Percentiles rank a stretch among this genome's conserved stretches.
phyloP scores from a whole-genome alignment of 2,888 invertebrate genomes.

The Biston stratarius region DNA sequence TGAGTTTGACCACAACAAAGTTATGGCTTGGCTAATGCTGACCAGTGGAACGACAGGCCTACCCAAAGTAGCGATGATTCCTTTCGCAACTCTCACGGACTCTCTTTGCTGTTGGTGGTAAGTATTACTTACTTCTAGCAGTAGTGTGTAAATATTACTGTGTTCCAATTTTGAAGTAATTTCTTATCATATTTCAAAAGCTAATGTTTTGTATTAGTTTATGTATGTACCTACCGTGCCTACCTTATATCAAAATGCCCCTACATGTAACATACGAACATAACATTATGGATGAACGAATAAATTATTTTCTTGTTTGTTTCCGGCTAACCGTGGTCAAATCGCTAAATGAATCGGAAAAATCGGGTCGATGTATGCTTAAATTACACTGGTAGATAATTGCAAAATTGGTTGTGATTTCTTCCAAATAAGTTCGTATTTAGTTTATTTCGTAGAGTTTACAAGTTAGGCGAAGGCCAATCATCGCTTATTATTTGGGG shows the following conservation, averaged over 20 bases:
- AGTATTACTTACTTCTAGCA: constrained; percentile 25
- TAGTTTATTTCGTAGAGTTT: too few relatives aligned
- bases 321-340: constrained; percentile 8
- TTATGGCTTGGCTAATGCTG: constrained; percentile 60
- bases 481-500: too few relatives aligned
- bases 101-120: constrained; percentile 59
- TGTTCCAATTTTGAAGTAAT: too few relatives aligned
- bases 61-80: constrained; percentile 60
- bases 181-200: too few relatives aligned
- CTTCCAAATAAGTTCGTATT: too few relatives aligned
- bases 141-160: too few relatives aligned
- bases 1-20: constrained; percentile 56
- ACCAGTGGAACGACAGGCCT: constrained; percentile 67
- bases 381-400: constrained; percentile 1
- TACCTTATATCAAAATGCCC: too few relatives aligned
- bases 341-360: constrained; percentile 23
- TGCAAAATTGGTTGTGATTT: too few relatives aligned
- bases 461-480: too few relatives aligned
- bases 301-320: constrained; percentile 18
- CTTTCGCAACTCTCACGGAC: constrained; percentile 46
- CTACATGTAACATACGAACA: background rate
- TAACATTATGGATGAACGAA: background rate
- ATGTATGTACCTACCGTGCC: too few relatives aligned
- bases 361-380: constrained; percentile 14
- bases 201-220: too few relatives aligned